Conservation (phyloP, 2,113 vertebrate species). For the Lasiurus cinereus region DNA sequence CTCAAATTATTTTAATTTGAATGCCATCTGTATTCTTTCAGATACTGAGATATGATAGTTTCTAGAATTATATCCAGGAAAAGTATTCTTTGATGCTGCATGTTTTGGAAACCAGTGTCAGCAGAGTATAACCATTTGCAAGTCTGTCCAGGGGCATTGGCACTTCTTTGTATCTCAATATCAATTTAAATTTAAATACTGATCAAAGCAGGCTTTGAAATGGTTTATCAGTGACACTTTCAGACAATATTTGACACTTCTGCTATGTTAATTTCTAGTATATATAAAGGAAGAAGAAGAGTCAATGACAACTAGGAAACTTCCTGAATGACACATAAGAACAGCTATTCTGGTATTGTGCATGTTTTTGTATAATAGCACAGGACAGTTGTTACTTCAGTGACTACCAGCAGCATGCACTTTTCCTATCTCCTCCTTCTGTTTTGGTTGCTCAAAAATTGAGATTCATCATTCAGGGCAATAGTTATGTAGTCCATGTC, state of each 20-base stretch:
- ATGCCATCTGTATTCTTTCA: neutral
- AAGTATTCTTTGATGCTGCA: neutral
- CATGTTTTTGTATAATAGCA: rapidly evolving
- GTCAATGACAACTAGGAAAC: neutral
- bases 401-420: neutral
- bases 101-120: neutral
- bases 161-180: neutral
- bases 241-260: neutral
- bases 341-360: neutral
- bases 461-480: neutral
- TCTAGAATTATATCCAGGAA: neutral
- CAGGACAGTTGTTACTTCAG: neutral
- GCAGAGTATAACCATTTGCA: neutral
- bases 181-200: neutral
- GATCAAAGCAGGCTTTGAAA: neutral
- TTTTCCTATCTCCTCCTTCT: neutral
- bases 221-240: neutral
- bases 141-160: neutral
- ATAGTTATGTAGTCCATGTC: neutral
- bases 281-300: neutral
- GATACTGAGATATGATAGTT: neutral
- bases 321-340: neutral
- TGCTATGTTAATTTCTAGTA: neutral
- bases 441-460: neutral
- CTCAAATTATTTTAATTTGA: neutral